phyloP scores from a whole-genome alignment of 2,888 invertebrate species.

The Drosophila mimica region DNA sequence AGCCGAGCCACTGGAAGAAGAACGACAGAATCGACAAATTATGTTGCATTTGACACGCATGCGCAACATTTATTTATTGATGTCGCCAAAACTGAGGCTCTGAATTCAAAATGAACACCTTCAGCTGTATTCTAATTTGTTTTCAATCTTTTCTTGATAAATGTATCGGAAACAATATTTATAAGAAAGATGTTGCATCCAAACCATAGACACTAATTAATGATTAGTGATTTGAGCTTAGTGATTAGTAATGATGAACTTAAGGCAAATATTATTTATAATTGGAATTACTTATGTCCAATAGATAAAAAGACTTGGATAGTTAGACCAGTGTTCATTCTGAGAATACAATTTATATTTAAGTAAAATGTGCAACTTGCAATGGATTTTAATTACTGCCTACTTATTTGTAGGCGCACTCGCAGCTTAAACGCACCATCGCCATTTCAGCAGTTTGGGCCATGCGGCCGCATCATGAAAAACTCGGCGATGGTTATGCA shows the following conservation, averaged over 20 bases:
- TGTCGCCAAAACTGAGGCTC: not conserved
- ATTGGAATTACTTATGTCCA: not conserved
- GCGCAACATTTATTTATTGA: conserved; percentile 5
- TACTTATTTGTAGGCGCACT: conserved; percentile 91
- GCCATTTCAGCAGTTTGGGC: conserved; percentile 98
- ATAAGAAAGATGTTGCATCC: not conserved
- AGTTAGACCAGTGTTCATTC: not conserved
- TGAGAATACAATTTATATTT: not conserved
- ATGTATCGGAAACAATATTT: too few species aligned
- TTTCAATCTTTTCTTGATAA: too few species aligned
- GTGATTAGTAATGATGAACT: not conserved
- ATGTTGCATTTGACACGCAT: not conserved
- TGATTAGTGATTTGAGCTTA: not conserved
- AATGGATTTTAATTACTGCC: conserved; percentile 3
- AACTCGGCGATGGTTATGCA: conserved; percentile 98
- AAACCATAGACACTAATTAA: not conserved
- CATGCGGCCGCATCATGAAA: conserved; percentile 99
- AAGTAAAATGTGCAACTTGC: not conserved
- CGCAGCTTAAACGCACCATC: conserved; percentile 98
- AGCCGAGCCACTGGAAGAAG: not conserved
- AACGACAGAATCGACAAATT: conserved; percentile 5
- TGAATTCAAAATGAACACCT: too few species aligned
- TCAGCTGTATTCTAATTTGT: too few species aligned
- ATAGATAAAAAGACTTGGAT: not conserved
- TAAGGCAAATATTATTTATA: not conserved